Evolutionary conservation across 2,797 vertebrate genomes (phyloP).

Genomic region (Rhincodon typus): DNA sequence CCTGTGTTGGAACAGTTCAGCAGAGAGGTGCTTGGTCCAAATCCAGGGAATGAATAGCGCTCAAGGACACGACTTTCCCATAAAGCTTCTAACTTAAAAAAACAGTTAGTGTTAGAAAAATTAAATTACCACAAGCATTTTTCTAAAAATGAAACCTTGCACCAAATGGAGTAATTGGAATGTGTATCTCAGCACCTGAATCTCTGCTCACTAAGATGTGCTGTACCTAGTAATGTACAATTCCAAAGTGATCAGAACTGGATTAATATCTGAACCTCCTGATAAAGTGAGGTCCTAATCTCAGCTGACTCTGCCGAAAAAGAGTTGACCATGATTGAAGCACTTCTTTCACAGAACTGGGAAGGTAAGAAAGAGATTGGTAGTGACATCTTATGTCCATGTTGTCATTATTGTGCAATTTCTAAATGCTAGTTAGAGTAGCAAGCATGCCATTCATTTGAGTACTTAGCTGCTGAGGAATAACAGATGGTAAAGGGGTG

Average conservation of each 20-base stretch:
- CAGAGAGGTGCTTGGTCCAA: no score
- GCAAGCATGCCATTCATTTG: neutral
- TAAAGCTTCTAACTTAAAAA: neutral
- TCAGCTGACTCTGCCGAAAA: neutral
- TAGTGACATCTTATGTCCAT: neutral
- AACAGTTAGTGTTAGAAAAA: neutral
- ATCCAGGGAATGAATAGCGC: neutral
- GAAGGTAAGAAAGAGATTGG: neutral
- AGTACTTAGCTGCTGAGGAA: neutral
- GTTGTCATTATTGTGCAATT: neutral
- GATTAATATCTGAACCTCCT: neutral
- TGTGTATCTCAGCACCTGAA: neutral
- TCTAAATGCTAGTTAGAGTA: neutral
- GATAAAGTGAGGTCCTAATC: neutral
- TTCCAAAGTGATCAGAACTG: neutral
- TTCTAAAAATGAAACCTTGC: neutral
- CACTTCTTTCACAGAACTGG: neutral
- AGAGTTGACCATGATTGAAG: neutral
- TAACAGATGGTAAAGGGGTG: neutral
- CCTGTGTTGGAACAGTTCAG: neutral
- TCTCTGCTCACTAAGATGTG: neutral
- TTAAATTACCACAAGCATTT: neutral
- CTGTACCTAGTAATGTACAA: neutral
- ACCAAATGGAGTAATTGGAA: neutral
- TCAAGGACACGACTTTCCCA: neutral